Evolutionary conservation across 1,140 invertebrate genomes (phyloP).

Genomic region (Agrilus planipennis): DNA sequence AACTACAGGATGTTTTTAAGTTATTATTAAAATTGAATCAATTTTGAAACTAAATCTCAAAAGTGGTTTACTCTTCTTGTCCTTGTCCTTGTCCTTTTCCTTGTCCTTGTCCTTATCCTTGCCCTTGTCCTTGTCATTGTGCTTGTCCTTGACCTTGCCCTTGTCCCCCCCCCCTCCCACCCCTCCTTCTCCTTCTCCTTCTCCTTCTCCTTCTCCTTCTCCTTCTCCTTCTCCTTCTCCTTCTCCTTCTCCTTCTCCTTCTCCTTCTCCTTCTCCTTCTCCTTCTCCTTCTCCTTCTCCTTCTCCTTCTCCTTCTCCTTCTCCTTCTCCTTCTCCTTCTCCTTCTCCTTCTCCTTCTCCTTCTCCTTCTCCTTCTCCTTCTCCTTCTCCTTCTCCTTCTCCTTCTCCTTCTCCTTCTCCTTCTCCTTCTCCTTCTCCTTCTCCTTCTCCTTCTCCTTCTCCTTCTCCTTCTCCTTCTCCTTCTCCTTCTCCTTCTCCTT

Average conservation of each 20-base stretch:
- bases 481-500: background rate
- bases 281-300: constrained; percentile 3
- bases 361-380: background rate
- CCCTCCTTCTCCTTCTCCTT: background rate
- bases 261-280: constrained; percentile 2
- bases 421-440: background rate
- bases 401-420: background rate
- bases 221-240: background rate
- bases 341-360: background rate
- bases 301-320: constrained; percentile 8
- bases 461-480: constrained; percentile 8
- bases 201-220: background rate
- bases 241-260: background rate
- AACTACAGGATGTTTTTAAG: too few species aligned
- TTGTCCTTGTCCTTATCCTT: constrained; percentile 1
- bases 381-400: background rate
- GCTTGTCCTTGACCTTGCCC: constrained; percentile 2
- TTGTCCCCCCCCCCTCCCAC: constrained; percentile 1
- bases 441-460: constrained; percentile 6
- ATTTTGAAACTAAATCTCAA: too few species aligned
- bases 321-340: constrained; percentile 3
- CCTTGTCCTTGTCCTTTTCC: constrained; percentile 2
- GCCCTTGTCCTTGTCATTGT: constrained; percentile 1
- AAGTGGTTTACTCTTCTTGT: too few species aligned
- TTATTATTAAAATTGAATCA: too few species aligned